These are phyloP conservation scores for Leucoptera coffeella DNA, from an alignment of 2,888 invertebrate genomes.

Conservation along the genomic window DNA sequence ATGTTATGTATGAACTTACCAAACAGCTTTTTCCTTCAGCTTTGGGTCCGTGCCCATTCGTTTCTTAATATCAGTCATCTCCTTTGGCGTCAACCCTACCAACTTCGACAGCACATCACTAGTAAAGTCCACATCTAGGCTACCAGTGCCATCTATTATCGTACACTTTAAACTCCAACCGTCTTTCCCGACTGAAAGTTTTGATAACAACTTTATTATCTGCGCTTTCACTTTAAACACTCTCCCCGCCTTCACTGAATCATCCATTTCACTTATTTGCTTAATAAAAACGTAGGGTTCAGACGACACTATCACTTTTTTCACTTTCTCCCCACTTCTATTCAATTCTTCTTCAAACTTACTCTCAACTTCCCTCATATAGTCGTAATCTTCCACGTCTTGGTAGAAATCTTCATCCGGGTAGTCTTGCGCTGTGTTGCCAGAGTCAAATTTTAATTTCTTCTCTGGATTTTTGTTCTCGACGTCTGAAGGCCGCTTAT, in stretches of 20 bases:
- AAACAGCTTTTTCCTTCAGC: conserved; percentile 24
- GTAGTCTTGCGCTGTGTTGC: conserved; percentile 9
- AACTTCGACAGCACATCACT: conserved; percentile 48
- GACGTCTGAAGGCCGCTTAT: conserved; percentile 14
- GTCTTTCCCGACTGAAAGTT: conserved; percentile 42
- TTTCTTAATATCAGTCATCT: conserved; percentile 33
- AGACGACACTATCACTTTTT: conserved; percentile 9
- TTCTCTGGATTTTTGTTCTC: conserved; percentile 17
- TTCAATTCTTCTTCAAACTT: conserved; percentile 5
- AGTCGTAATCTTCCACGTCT: conserved; percentile 25
- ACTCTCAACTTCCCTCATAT: conserved; percentile 24
- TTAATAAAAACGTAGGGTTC: conserved; percentile 41
- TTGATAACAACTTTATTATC: conserved; percentile 46
- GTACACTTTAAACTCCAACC: conserved; percentile 52
- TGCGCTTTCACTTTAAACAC: conserved; percentile 52
- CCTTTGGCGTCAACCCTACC: conserved; percentile 37
- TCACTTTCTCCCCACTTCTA: too few species aligned
- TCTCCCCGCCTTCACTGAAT: conserved; percentile 20
- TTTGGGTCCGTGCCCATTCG: conserved; percentile 23
- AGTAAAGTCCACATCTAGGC: conserved; percentile 48
- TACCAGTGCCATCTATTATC: conserved; percentile 51
- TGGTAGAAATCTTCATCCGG: conserved; percentile 24
- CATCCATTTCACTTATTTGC: conserved; percentile 25
- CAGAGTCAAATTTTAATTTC: conserved; percentile 17
- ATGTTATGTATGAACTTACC: too few species aligned